phyloP scores from a whole-genome alignment of 2,113 vertebrate genomes.

The Pomatostomus ruficeps region DNA sequence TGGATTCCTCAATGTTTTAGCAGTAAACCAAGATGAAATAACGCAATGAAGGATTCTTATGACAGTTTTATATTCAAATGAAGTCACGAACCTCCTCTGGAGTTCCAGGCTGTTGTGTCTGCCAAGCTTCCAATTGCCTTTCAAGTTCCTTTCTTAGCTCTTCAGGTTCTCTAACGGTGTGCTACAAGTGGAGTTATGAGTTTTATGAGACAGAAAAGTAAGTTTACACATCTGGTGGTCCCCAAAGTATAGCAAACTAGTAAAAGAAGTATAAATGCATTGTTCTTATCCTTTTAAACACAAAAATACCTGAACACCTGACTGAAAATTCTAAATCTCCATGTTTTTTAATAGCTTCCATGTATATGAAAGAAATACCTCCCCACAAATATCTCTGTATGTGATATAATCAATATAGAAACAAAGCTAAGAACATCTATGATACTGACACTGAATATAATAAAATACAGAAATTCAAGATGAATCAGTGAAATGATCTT shows the following conservation, averaged over 20 bases:
- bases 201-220: neutral
- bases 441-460: neutral
- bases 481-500: neutral
- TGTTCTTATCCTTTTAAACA: neutral
- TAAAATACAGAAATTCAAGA: neutral
- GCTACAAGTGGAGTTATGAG: constrained; percentile 54
- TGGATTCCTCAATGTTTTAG: neutral
- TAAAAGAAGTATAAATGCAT: neutral
- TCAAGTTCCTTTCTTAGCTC: constrained; percentile 89
- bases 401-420: neutral
- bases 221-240: neutral
- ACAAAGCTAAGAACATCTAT: neutral
- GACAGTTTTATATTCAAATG: neutral
- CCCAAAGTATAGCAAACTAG: neutral
- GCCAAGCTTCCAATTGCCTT: constrained; percentile 87
- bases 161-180: constrained; percentile 73
- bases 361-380: neutral
- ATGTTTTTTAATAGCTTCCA: neutral
- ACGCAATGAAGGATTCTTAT: neutral
- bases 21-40: neutral
- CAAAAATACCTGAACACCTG: neutral
- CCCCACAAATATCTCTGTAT: neutral
- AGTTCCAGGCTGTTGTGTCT: constrained; percentile 75
- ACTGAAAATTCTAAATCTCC: neutral
- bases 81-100: constrained; percentile 80